Evolutionary conservation across 1,140 invertebrate species (phyloP), one percentile per base, ranked within the genome.

Genomic region (Nebria ingens): DNA sequence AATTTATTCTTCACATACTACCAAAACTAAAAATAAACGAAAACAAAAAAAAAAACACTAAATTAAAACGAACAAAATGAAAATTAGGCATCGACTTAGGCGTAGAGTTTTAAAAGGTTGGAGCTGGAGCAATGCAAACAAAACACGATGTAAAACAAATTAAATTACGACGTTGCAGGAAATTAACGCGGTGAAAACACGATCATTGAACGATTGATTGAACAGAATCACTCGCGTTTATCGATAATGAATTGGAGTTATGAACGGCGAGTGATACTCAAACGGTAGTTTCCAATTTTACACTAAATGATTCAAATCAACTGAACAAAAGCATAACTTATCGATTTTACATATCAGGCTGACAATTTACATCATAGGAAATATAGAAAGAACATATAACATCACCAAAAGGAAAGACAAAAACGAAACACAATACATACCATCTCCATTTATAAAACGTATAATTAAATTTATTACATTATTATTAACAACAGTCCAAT

Each of bases 381-480:
- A 34, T 34, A 34, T 34, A 34, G 25, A 34, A 34, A 34, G 25
- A 34, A 34, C 25, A 34, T 34, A 34, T 34, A 34, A 34, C n/a
- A n/a, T 6, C 25, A 34, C 6, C 6, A 34, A 34, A 34, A 34
- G n/a, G n/a, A 34, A 34, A n/a, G 25, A 34, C n/a, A 34, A n/a
- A n/a, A n/a, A n/a, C n/a, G n/a, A n/a, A n/a, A n/a, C n/a, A n/a
- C n/a, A n/a, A n/a, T n/a, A n/a, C n/a, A n/a, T n/a, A n/a, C n/a
- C n/a, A n/a, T 34, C 6, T 34, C 25, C 25, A 34, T 34, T 34
- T 34, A 34, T 34, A 34, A 34, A 34, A 34, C 25, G 25, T 34
- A n/a, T 34, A 34, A 34, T 34, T 34, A 34, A 34, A 34, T 34
- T 34, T 34, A 34, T 34, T 34, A 34, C 25, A 34, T 34, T 34